Evolutionary conservation across 2,797 vertebrate genomes (phyloP).

Genomic region (Xiphophorus birchmanni): DNA sequence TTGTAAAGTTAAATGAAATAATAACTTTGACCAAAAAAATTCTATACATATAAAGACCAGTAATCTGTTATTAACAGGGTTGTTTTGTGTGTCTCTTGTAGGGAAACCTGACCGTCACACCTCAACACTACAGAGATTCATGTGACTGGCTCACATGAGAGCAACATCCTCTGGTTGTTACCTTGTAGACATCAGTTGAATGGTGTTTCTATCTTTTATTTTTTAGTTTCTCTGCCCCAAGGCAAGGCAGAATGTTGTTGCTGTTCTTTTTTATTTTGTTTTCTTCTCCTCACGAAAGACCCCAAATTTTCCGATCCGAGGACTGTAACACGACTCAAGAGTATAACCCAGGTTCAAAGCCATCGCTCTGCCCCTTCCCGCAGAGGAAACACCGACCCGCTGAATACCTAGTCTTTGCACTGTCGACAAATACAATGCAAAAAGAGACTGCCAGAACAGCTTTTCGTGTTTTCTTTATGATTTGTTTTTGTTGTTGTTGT

Average conservation of each 20-base stretch:
- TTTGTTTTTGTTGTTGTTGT: not conserved
- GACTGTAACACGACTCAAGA: slow-evolving; percentile 78
- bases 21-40: too few relatives aligned
- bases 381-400: slow-evolving; percentile 77
- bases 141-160: slow-evolving; percentile 95
- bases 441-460: slow-evolving; percentile 75
- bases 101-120: slow-evolving; percentile 85
- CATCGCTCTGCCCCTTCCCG: slow-evolving; percentile 75
- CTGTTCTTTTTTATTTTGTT: slow-evolving; percentile 44
- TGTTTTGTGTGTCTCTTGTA: slow-evolving; percentile 42
- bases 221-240: slow-evolving; percentile 80
- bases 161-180: slow-evolving; percentile 81
- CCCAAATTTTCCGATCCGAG: slow-evolving; percentile 69
- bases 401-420: slow-evolving; percentile 83
- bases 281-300: slow-evolving; percentile 55
- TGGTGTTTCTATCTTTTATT: slow-evolving; percentile 93
- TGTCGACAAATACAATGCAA: slow-evolving; percentile 82
- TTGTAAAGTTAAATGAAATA: too few relatives aligned
- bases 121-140: slow-evolving; percentile 87
- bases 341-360: slow-evolving; percentile 86
- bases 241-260: slow-evolving; percentile 78
- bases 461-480: slow-evolving; percentile 34
- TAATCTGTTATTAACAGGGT: slow-evolving; percentile 7
- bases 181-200: slow-evolving; percentile 96
- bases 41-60: not conserved